Evolutionary conservation across 2,888 invertebrate genomes (phyloP).

Genomic region (Drosophila ezoana): DNA sequence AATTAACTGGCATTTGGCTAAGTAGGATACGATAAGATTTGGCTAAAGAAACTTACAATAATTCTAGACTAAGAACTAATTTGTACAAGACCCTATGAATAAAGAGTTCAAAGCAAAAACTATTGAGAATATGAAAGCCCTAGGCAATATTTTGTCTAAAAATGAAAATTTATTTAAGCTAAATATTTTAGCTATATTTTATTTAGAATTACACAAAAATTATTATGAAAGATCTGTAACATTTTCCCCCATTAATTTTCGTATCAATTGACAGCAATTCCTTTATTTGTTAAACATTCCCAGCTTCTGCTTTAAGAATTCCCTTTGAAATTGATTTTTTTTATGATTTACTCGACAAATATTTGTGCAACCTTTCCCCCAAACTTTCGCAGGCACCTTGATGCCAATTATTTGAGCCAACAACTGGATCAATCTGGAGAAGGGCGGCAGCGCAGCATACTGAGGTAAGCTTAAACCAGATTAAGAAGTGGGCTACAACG

Average conservation of each 20-base stretch:
- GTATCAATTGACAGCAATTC: not conserved
- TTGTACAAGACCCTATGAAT: constrained; percentile 44
- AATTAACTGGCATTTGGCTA: constrained; percentile 37
- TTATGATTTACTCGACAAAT: constrained; percentile 37
- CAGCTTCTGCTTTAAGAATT: not conserved
- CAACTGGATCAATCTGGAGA: constrained; percentile 6
- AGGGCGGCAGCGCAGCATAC: not conserved
- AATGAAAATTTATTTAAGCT: not conserved
- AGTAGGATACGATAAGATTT: constrained; percentile 47
- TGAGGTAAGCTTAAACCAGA: constrained; percentile 54
- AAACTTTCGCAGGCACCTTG: constrained; percentile 20
- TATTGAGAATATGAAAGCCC: not conserved
- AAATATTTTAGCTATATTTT: not conserved
- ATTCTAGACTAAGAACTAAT: constrained; percentile 30
- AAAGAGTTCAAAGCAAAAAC: constrained; percentile 61
- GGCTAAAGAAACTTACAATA: constrained; percentile 64
- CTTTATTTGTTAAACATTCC: not conserved
- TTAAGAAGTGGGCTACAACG: constrained; percentile 41
- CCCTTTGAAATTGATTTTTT: constrained; percentile 33
- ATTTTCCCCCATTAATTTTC: not conserved
- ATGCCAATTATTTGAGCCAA: constrained; percentile 49
- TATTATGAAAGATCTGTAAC: no score
- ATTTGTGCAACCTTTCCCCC: constrained; percentile 34
- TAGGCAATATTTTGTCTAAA: not conserved
- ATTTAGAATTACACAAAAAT: no score